Base-by-base conservation (phyloP, 30 jellyfish, hydroid and myxozoan genomes). In the Morbakka virulenta region DNA sequence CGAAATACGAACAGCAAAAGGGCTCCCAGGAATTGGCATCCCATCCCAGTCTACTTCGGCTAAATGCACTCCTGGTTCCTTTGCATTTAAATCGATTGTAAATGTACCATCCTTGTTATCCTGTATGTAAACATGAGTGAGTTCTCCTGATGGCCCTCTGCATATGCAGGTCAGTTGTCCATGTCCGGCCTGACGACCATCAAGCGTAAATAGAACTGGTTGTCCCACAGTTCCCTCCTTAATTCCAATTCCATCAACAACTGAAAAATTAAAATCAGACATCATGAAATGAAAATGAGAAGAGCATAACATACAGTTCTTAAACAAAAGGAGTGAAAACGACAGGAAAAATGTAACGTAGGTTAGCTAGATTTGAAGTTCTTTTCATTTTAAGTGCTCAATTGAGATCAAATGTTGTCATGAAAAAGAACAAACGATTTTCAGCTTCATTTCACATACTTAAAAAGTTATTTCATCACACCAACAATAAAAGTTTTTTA, bases 41-140 rank as follows among this genome's bases (percentile, higher is more conserved):
- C 96, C 96, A 62, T 92, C 98, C 98, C 98, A 92, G 2, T 92
- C 96, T 57, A 92, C 89, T n/a, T 92, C 95, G 28, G 86, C 98
- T 27, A 69, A 65, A 32, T 92, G 98, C 34, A 92, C 77, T 1
- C 98, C 98, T 2, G 98, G 96, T 69, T 92, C 98, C 17, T 80
- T 72, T 4, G 98, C 98, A 81, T 92, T 92, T 80, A 92, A 33
- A 74, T 92, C 98, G 25, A 92, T 86, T 2, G 98, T 92, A 83
- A 72, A 92, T 25, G 98, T 92, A 3, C 98, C 98, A 65, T 92
- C 98, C 79, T 86, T 70, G 61, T 92, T 92, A 62, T 92, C 98
- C 9, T 94, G 70, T 32, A 92, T 85, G 35, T 78, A 81, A 9
- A 92, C 98, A 50, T 77, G 70, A 4, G 98, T 92, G 57, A 41